Evolutionary conservation across 2,113 vertebrate genomes (phyloP).

Genomic region (Rhadina sibilatrix): DNA sequence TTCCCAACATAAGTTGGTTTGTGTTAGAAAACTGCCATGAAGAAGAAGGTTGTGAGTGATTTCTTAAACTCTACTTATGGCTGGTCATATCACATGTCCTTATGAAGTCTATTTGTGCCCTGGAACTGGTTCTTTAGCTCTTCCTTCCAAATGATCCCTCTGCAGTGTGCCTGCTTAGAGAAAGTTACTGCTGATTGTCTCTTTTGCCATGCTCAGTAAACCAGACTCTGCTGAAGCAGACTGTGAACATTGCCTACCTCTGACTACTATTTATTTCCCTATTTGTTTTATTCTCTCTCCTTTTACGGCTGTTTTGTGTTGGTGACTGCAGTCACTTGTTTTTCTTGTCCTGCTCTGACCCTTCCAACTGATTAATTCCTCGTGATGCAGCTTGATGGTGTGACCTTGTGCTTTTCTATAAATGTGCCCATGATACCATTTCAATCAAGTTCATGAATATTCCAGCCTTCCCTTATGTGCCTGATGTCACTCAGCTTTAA

Average conservation of each 20-base stretch:
- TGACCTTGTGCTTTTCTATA: constrained; percentile 20
- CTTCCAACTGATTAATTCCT: constrained; percentile 14
- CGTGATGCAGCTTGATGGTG: background rate
- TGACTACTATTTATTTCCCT: background rate
- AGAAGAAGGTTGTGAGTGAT: background rate
- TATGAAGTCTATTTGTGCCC: background rate
- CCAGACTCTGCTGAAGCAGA: background rate
- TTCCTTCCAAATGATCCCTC: background rate
- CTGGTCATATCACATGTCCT: background rate
- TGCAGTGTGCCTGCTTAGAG: background rate
- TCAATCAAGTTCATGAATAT: background rate
- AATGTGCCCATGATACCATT: constrained; percentile 21
- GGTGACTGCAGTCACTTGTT: constrained; percentile 11
- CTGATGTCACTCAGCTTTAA: background rate
- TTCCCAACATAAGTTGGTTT: background rate
- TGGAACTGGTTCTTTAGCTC: background rate
- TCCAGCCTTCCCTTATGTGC: background rate
- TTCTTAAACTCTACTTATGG: background rate
- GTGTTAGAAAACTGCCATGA: background rate
- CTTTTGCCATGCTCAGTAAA: background rate
- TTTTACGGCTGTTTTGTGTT: background rate
- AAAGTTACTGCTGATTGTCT: background rate
- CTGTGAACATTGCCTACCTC: background rate
- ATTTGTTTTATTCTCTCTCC: background rate
- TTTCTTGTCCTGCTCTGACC: constrained; percentile 44